Evolutionary conservation across 1,140 invertebrate genomes (phyloP).

Genomic region (Drosophila malerkotliana): DNA sequence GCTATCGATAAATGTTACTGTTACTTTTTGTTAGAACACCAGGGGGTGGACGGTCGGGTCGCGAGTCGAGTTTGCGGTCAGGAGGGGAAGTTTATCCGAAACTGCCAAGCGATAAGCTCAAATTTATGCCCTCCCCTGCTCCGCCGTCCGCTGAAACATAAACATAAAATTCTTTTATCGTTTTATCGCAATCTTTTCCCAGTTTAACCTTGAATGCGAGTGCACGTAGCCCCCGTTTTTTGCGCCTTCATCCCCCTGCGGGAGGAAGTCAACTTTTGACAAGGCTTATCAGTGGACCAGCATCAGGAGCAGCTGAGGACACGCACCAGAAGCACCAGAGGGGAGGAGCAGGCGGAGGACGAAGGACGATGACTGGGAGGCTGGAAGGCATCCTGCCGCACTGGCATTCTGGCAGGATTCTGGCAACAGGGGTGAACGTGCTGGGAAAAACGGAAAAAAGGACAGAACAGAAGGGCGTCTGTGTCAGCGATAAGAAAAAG

Average conservation of each 20-base stretch:
- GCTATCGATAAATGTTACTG: slow-evolving; percentile 2
- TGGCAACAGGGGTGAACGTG: slow-evolving; percentile 19
- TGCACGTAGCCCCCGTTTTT: slow-evolving; percentile 54
- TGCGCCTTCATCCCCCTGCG: slow-evolving; percentile 9
- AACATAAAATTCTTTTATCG: slow-evolving; percentile 52
- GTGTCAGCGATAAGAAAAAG: slow-evolving; percentile 44
- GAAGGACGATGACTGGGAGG: slow-evolving; percentile 11
- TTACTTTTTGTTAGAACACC: background rate
- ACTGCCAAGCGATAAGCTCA: slow-evolving; percentile 51
- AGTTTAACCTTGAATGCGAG: slow-evolving; percentile 78
- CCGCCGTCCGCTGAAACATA: slow-evolving; percentile 20
- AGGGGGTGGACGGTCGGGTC: slow-evolving; percentile 1
- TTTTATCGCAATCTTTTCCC: slow-evolving; percentile 55
- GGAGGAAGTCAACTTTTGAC: slow-evolving; percentile 57
- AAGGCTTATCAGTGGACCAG: slow-evolving; percentile 57
- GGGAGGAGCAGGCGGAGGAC: slow-evolving; percentile 6
- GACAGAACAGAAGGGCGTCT: slow-evolving; percentile 15
- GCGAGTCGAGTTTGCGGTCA: slow-evolving; percentile 13
- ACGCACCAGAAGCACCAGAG: slow-evolving; percentile 21
- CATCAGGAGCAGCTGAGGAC: slow-evolving; percentile 45
- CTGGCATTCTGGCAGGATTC: background rate
- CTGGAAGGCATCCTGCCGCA: background rate
- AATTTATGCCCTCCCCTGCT: slow-evolving; percentile 32
- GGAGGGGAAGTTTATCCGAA: slow-evolving; percentile 23
- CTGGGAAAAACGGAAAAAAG: slow-evolving; percentile 15